Percentiles rank a stretch among this genome's conserved stretches.
Conservation (phyloP, 2,888 invertebrate species). For the Poecilobothrus nobilitatus region DNA sequence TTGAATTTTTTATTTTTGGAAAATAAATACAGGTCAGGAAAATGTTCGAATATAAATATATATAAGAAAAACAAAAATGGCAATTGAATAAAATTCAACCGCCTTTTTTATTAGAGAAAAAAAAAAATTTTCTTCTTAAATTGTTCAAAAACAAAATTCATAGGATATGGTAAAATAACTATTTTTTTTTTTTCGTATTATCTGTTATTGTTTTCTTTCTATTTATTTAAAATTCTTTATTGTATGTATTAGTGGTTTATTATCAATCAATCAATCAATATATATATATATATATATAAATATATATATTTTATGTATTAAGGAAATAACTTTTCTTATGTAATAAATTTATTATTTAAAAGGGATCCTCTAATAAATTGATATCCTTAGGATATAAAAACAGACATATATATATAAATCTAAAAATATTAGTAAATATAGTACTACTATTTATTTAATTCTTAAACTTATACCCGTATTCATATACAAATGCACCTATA, state of each 20-base stretch:
- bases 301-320: no score
- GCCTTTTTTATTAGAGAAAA: background rate
- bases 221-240: no score
- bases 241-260: no score
- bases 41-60: background rate
- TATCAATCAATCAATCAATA: no score
- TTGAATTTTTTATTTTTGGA: no score
- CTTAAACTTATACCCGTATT: background rate
- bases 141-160: no score
- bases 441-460: background rate
- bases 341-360: background rate
- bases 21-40: background rate
- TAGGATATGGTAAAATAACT: no score
- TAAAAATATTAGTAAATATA: no score
- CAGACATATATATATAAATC: background rate
- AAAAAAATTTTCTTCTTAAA: background rate
- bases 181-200: no score
- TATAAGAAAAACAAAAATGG: background rate
- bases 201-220: no score
- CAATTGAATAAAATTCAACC: background rate
- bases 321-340: no score
- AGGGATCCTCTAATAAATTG: background rate
- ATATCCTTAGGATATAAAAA: background rate
- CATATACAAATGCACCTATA: background rate
- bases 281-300: no score